These are phyloP conservation scores for Tanytarsus gracilentus DNA, from an alignment of 2,888 invertebrate genomes.

Conservation along the genomic window DNA sequence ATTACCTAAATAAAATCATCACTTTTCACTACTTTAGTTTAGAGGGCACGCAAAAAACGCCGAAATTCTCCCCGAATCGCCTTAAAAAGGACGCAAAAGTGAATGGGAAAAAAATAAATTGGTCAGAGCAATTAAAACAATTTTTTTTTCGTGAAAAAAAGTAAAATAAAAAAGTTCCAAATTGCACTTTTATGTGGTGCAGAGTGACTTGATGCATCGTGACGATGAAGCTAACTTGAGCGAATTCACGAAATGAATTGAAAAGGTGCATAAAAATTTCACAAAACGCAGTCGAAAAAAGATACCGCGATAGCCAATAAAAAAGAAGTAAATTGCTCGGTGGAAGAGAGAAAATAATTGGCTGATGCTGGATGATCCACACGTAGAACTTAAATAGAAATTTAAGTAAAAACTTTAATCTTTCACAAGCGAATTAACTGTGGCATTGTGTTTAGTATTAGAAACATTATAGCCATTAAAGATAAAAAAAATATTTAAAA, in stretches of 20 bases:
- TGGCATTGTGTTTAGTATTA: background rate
- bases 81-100: background rate
- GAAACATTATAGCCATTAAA: background rate
- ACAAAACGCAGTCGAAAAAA: background rate
- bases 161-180: constrained; percentile 9
- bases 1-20: constrained; percentile 19
- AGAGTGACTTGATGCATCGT: constrained; percentile 6
- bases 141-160: constrained; percentile 7
- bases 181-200: background rate
- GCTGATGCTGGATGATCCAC: background rate
- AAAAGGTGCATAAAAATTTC: background rate
- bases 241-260: background rate
- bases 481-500: background rate
- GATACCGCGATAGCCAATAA: constrained; percentile 23
- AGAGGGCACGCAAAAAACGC: background rate
- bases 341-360: constrained; percentile 1
- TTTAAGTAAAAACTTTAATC: too few species aligned
- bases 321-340: constrained; percentile 23
- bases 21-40: constrained; percentile 8
- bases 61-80: background rate
- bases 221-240: background rate
- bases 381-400: too few species aligned
- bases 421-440: background rate
- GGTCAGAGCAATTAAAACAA: constrained; percentile 26
- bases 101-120: constrained; percentile 22